phyloP scores from a whole-genome alignment of 2,888 invertebrate species.

The Nymphalis urticae region DNA sequence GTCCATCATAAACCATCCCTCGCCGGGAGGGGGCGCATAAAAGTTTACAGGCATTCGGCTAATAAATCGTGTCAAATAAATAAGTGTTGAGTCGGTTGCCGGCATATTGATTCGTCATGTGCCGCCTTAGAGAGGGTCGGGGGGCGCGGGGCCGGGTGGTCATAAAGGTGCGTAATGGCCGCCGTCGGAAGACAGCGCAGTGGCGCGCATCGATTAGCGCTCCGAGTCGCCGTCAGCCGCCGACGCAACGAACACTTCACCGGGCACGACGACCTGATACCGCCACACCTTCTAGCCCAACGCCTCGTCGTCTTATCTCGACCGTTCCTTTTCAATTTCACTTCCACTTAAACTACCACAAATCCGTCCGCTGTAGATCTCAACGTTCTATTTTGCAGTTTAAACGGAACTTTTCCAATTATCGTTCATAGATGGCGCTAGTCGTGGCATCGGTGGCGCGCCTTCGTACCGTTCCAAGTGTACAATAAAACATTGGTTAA shows the following conservation, averaged over 20 bases:
- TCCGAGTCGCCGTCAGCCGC: conserved; percentile 75
- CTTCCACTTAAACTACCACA: not conserved
- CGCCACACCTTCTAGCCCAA: conserved; percentile 40
- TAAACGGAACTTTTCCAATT: not conserved
- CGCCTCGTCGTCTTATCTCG: conserved; percentile 24
- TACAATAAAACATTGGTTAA: conserved; percentile 15
- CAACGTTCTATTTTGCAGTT: conserved; percentile 9
- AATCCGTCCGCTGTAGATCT: not conserved
- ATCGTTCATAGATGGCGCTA: conserved; percentile 50
- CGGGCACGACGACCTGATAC: conserved; percentile 21
- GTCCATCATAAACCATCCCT: conserved; percentile 76
- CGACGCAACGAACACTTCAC: conserved; percentile 62
- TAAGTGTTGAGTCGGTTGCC: conserved; percentile 81
- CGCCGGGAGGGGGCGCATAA: conserved; percentile 67
- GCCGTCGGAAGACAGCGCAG: conserved; percentile 86
- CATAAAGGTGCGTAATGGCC: conserved; percentile 90
- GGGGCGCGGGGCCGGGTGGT: conserved; percentile 70
- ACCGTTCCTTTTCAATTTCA: not conserved
- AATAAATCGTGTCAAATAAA: conserved; percentile 82
- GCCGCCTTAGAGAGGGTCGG: conserved; percentile 69
- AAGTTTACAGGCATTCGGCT: conserved; percentile 80
- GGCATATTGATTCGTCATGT: conserved; percentile 82
- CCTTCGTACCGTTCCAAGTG: not conserved
- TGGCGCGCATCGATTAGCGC: conserved; percentile 87
- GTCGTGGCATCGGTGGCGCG: conserved; percentile 27